Conservation (phyloP, 1,140 invertebrate genomes). For the Ceratoteleas bidentatus region DNA sequence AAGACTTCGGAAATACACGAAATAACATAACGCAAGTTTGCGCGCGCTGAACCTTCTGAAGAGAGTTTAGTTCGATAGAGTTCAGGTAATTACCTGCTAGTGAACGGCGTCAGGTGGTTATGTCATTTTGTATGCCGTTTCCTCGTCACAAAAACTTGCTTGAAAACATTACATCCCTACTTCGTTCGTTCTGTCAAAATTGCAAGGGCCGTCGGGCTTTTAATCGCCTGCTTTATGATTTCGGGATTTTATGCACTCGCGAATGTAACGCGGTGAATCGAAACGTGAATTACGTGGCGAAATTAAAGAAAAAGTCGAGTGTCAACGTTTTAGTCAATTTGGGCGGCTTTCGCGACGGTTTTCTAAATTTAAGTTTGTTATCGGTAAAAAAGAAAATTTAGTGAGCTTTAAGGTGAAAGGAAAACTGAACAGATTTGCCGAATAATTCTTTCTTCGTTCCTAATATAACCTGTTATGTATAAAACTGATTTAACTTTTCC, state of each 20-base stretch:
- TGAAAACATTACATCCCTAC: constrained; percentile 7
- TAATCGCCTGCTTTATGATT: not conserved
- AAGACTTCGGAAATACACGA: constrained; percentile 27
- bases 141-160: constrained; percentile 25
- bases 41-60: constrained; percentile 17
- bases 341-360: too few species aligned
- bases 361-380: too few species aligned
- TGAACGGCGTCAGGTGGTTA: constrained; percentile 74
- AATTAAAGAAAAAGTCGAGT: too few species aligned
- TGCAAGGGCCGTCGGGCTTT: not conserved
- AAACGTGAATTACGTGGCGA: too few species aligned
- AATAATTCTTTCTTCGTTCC: constrained; percentile 10
- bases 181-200: not conserved
- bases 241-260: not conserved
- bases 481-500: constrained; percentile 50
- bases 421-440: too few species aligned
- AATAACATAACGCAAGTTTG: constrained; percentile 39
- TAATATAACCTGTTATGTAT: constrained; percentile 25
- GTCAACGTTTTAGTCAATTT: too few species aligned
- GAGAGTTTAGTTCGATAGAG: constrained; percentile 61
- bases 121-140: constrained; percentile 67
- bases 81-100: constrained; percentile 76
- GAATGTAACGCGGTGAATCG: too few species aligned
- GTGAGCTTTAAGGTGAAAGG: too few species aligned
- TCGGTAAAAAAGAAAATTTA: too few species aligned